A percentile compares a stretch with the other conserved stretches of the same genome.
Conservation (phyloP, 2,888 invertebrate genomes). For the Orthosia gothica region DNA sequence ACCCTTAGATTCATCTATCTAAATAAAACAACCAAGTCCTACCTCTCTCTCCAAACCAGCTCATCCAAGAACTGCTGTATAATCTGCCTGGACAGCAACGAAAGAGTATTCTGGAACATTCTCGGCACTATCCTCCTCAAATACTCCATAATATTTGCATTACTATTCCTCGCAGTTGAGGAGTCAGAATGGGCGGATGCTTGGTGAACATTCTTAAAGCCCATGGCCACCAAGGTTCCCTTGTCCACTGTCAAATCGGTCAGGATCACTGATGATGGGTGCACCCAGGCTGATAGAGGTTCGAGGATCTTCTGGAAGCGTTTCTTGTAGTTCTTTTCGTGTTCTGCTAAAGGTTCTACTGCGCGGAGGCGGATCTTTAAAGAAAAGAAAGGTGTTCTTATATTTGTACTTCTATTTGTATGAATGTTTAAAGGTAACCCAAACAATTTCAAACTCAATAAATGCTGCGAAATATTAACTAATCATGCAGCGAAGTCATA, state of each 20-base stretch:
- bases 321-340: constrained; percentile 95
- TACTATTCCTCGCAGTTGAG: constrained; percentile 91
- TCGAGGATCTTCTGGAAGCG: constrained; percentile 96
- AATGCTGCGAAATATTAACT: neutral
- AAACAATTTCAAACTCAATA: too few relatives aligned
- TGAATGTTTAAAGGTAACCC: neutral
- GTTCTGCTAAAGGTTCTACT: constrained; percentile 95
- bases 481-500: neutral
- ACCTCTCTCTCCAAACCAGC: constrained; percentile 96
- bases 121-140: constrained; percentile 96
- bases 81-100: constrained; percentile 95
- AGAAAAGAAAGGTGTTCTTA: neutral
- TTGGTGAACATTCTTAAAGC: constrained; percentile 95
- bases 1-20: neutral
- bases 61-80: constrained; percentile 98
- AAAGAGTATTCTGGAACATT: constrained; percentile 97
- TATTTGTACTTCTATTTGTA: neutral
- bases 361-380: constrained; percentile 94
- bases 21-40: constrained; percentile 40
- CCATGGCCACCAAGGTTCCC: constrained; percentile 94
- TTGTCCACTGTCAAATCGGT: constrained; percentile 97
- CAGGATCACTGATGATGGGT: constrained; percentile 94
- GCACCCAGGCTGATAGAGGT: constrained; percentile 95
- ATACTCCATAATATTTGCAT: constrained; percentile 97
- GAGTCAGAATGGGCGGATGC: constrained; percentile 88